Evolutionary conservation across 2,113 vertebrate genomes (phyloP), one percentile per base, ranked within the genome.

Genomic region (Ophiodon elongatus): DNA sequence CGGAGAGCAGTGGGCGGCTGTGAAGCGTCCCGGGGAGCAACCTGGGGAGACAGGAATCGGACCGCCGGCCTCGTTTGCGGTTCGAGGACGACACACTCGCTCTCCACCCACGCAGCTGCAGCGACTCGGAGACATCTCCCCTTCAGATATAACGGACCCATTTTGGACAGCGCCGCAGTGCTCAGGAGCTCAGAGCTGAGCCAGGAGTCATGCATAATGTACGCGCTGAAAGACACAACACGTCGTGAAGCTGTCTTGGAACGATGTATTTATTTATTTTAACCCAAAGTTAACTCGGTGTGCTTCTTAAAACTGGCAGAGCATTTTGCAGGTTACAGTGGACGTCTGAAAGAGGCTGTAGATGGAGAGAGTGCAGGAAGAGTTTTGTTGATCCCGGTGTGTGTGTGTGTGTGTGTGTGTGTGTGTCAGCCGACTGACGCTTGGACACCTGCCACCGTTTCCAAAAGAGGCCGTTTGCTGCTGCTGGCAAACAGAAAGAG

Each of bases 361-460:
- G 68, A 79, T 27, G 70, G 43, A 45, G 64, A 78, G 63, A 57
- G 10, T 37, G n/a, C 29, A 50, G 41, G 75, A 4, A 68, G 23
- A 57, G 73, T 54, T n/a, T 43, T 39, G 37, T 39, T n/a, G n/a
- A n/a, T n/a, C n/a, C n/a, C n/a, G n/a, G 37, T 39, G 37, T 4
- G 37, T 39, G 37, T 39, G 37, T 9, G 37, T 39, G 37, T 39
- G 37, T 39, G 66, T 50, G 60, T 73, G 72, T 17, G 76, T 52
- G 62, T 47, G 70, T 73, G 67, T 67, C 77, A 80, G 59, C 41
- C 31, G 67, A 74, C 45, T 65, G 56, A 68, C 70, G 83, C 31
- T 25, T 85, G 85, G 73, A 81, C 82, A 47, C 27, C 69, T 73
- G 82, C 82, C 85, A 89, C 57, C 33, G n/a, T 41, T 75, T 82